Conservation (phyloP, 2,113 vertebrate genomes). For the Oxygymnocypris stewartii region DNA sequence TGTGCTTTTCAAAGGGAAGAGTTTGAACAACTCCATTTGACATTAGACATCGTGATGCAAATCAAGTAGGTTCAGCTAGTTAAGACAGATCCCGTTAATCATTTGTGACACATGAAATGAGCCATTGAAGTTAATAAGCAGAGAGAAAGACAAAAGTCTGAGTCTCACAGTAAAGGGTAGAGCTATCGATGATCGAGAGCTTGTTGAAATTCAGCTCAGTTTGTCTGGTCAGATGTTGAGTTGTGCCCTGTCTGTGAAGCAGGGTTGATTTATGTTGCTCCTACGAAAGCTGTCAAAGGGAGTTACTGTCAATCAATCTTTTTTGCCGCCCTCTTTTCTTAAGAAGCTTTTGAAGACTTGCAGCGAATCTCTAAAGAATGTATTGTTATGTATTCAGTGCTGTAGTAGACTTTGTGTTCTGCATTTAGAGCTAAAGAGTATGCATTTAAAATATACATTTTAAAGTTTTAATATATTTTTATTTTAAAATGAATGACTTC, state of each 20-base stretch:
- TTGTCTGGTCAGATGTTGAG: slow-evolving; percentile 1
- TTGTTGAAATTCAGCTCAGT: slow-evolving; percentile 30
- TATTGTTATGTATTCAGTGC: background rate
- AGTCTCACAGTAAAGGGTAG: background rate
- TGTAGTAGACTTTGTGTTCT: background rate
- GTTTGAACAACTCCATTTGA: slow-evolving; percentile 3
- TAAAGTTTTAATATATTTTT: background rate
- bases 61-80: background rate
- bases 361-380: background rate
- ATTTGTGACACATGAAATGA: slow-evolving; percentile 9
- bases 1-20: background rate
- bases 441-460: background rate
- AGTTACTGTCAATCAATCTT: slow-evolving; percentile 5
- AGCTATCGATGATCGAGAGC: background rate
- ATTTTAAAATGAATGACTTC: background rate
- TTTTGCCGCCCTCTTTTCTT: background rate
- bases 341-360: background rate
- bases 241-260: background rate
- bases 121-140: background rate
- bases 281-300: background rate
- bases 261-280: slow-evolving; percentile 9
- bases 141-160: background rate
- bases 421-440: background rate
- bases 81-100: slow-evolving; percentile 9
- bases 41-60: background rate